Evolutionary conservation across 2,888 invertebrate species (phyloP).

Genomic region (Polyploca ridens): DNA sequence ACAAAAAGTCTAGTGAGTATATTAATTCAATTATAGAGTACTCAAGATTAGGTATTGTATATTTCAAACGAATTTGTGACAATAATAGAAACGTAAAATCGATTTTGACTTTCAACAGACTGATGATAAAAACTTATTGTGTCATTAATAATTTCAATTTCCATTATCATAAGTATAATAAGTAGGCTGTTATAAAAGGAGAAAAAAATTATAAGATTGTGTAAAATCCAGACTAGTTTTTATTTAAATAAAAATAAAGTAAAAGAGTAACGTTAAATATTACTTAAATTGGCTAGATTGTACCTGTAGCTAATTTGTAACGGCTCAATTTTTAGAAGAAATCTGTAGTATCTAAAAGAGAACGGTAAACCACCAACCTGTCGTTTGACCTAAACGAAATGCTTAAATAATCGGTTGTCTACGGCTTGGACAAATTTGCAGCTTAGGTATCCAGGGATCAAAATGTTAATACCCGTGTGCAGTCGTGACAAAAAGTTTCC

Average conservation of each 20-base stretch:
- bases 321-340: conserved; percentile 54
- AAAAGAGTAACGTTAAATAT: conserved; percentile 28
- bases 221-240: conserved; percentile 20
- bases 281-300: conserved; percentile 37
- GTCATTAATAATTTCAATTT: conserved; percentile 18
- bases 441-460: conserved; percentile 62
- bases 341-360: conserved; percentile 51
- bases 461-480: conserved; percentile 72
- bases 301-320: conserved; percentile 42
- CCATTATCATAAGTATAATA: conserved; percentile 14
- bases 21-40: conserved; percentile 29
- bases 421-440: conserved; percentile 59
- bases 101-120: conserved; percentile 28
- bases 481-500: conserved; percentile 63
- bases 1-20: conserved; percentile 22
- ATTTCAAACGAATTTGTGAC: conserved; percentile 26
- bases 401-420: conserved; percentile 77
- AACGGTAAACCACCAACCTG: conserved; percentile 69
- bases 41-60: conserved; percentile 34
- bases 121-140: conserved; percentile 25
- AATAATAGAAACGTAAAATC: conserved; percentile 30
- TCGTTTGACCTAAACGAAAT: conserved; percentile 69
- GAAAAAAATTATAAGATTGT: conserved; percentile 17
- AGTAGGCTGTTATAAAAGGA: conserved; percentile 11
- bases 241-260: conserved; percentile 8